Evolutionary conservation across 2,888 invertebrate species (phyloP).

Genomic region (Molorchus minor): DNA sequence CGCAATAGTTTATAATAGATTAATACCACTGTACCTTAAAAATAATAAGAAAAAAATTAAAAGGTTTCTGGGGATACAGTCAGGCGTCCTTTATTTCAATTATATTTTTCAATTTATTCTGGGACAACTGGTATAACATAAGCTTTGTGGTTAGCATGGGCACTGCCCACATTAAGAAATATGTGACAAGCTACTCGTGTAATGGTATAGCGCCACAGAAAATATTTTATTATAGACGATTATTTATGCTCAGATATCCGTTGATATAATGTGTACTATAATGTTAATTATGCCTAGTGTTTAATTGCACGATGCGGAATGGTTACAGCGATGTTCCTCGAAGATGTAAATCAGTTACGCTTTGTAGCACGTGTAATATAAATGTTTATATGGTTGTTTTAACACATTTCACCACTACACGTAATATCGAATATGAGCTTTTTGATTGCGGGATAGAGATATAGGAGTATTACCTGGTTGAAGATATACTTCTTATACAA

Average conservation of each 20-base stretch:
- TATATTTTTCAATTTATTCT: too few species aligned
- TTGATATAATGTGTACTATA: slow-evolving; percentile 25
- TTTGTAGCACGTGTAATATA: slow-evolving; percentile 18
- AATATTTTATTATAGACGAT: slow-evolving; percentile 17
- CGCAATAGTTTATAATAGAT: too few species aligned
- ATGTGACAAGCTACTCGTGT: slow-evolving; percentile 12
- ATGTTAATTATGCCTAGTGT: slow-evolving; percentile 23
- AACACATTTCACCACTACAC: slow-evolving; percentile 12
- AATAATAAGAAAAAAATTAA: too few species aligned
- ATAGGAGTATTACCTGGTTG: too few species aligned
- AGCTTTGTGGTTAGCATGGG: neutral
- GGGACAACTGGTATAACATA: too few species aligned
- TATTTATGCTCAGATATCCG: slow-evolving; percentile 19
- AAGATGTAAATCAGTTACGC: slow-evolving; percentile 21
- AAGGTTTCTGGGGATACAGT: too few species aligned
- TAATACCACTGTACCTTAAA: too few species aligned
- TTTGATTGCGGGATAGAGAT: too few species aligned
- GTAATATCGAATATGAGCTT: neutral
- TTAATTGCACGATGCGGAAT: slow-evolving; percentile 21
- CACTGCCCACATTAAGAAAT: slow-evolving; percentile 14
- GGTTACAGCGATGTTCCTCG: slow-evolving; percentile 18
- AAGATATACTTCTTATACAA: too few species aligned
- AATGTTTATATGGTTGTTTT: slow-evolving; percentile 6
- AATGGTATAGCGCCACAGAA: slow-evolving; percentile 23
- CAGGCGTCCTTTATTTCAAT: too few species aligned